phyloP scores from a whole-genome alignment of 2,888 invertebrate genomes.

The Rugalucina vietnamica region DNA sequence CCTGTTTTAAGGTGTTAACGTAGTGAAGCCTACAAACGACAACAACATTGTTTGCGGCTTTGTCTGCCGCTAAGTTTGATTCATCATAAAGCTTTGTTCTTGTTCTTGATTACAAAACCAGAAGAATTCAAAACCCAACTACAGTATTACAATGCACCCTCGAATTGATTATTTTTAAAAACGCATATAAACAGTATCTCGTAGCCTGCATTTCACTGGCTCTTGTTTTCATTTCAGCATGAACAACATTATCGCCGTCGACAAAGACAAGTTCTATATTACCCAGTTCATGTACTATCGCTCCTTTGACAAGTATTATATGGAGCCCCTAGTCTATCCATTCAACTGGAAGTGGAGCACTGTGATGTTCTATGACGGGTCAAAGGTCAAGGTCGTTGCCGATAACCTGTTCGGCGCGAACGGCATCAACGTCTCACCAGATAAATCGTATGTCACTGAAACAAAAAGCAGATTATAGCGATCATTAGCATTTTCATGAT shows the following conservation, averaged over 20 bases:
- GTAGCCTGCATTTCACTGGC: too few relatives aligned
- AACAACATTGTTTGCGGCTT: too few relatives aligned
- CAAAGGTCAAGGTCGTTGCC: conserved; percentile 37
- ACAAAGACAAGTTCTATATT: conserved; percentile 52
- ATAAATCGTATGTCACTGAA: conserved; percentile 56
- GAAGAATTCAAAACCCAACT: too few relatives aligned
- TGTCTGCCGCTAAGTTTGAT: too few relatives aligned
- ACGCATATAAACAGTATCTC: not conserved
- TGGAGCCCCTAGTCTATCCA: conserved; percentile 14
- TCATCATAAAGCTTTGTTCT: too few relatives aligned
- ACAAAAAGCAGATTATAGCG: too few relatives aligned
- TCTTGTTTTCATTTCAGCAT: conserved; percentile 33
- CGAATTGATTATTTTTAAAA: too few relatives aligned
- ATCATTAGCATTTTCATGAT: too few relatives aligned
- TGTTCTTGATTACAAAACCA: too few relatives aligned
- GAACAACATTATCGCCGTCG: conserved; percentile 57
- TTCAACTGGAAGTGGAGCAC: conserved; percentile 36
- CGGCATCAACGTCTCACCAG: conserved; percentile 63
- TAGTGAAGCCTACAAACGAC: too few relatives aligned
- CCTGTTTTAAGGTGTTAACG: too few relatives aligned
- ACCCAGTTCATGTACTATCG: conserved; percentile 34
- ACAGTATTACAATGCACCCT: too few relatives aligned
- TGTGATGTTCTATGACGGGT: conserved; percentile 57
- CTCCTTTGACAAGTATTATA: not conserved
- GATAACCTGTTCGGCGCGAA: conserved; percentile 39